Evolutionary conservation across 2,797 vertebrate species (phyloP), one percentile per base, ranked within the genome.

Genomic region (Nyctalus aviator): DNA sequence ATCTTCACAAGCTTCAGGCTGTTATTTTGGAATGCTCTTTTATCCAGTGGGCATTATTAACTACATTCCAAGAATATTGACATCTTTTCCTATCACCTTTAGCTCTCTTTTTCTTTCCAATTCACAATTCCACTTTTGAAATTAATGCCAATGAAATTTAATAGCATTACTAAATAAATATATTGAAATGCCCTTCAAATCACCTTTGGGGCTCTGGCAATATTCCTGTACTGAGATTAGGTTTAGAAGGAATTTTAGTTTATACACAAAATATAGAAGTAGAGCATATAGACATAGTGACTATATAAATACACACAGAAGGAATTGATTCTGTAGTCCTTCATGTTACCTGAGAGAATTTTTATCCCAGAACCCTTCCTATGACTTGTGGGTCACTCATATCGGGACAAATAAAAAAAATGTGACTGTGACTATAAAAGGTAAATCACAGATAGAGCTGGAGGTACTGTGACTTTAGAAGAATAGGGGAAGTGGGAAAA

Each of bases 51-150:
- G 23, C 3, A 18, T 84, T 87, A 77, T 84, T 92, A 93, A 25
- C 17, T 46, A 20, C 7, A 14, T 66, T 79, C 32, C 44, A 18
- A 79, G 30, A 77, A 14, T 86, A 53, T 53, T 85, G 46, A 85
- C 15, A 57, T 17, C 12, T 78, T 73, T 68, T 48, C 21, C 6
- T n/a, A n/a, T 50, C 32, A 92, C 32, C 5, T 84, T 87, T n/a
- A 94, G 27, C 13, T 90, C 20, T 32, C 85, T 78, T 91, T 95
- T 82, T 68, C 30, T 94, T 81, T 86, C 72, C 21, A 59, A 32
- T 53, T 94, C 44, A 82, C 88, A 94, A 50, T 85, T 82, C 57
- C 23, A 30, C 62, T 62, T 93, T 90, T 59, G 37, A 6, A 76
- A 69, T 87, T 76, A 79, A 68, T 78, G 35, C 13, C 62, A 46